Evolutionary conservation across 2,888 invertebrate genomes (phyloP).

Genomic region (Tetrapedia diversipes): DNA sequence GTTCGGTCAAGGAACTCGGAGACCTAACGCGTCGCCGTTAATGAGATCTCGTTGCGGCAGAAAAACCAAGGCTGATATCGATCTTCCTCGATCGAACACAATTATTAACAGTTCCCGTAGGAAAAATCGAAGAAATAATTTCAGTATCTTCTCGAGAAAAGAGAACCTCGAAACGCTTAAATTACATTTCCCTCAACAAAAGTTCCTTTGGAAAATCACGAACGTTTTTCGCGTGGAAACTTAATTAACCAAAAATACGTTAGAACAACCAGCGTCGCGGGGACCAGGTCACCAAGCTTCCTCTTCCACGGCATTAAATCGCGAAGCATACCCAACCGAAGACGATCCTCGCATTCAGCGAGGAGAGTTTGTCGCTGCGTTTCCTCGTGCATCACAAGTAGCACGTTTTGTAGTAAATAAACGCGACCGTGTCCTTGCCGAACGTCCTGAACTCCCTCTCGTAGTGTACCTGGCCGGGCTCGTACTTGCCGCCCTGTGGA

Average conservation of each 20-base stretch:
- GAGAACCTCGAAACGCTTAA: neutral
- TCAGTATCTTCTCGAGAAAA: neutral
- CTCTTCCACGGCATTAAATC: constrained; percentile 14
- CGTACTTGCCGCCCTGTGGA: constrained; percentile 68
- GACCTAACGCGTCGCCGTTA: constrained; percentile 14
- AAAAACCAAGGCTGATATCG: constrained; percentile 16
- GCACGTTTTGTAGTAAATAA: constrained; percentile 82
- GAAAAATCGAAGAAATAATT: neutral
- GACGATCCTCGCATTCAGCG: constrained; percentile 27
- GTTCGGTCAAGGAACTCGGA: constrained; percentile 23
- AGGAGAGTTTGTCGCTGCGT: constrained; percentile 13
- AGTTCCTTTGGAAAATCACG: neutral
- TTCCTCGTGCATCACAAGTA: constrained; percentile 78
- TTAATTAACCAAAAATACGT: neutral
- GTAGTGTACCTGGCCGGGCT: constrained; percentile 81
- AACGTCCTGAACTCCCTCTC: constrained; percentile 81
- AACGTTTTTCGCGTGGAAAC: neutral
- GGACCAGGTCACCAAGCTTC: constrained; percentile 13
- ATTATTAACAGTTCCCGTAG: neutral
- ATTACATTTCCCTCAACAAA: no score
- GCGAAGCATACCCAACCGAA: neutral
- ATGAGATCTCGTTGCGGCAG: constrained; percentile 17
- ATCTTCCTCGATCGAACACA: constrained; percentile 1
- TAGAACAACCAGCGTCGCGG: constrained; percentile 6
- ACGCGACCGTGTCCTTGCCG: constrained; percentile 81